Base-by-base conservation (phyloP, 1,140 invertebrate species). In the Drosophila arizonae region DNA sequence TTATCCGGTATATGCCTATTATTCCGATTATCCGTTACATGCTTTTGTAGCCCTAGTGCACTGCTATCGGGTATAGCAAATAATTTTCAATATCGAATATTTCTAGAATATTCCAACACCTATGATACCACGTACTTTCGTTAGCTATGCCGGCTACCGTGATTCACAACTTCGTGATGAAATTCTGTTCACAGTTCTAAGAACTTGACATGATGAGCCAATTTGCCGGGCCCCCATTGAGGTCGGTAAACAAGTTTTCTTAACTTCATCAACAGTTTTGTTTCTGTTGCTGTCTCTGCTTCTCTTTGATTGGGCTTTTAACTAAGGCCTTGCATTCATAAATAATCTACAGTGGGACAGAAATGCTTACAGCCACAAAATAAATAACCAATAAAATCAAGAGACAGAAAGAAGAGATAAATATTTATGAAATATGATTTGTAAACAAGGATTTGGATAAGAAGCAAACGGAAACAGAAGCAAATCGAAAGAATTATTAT, bases 151-250 rank as follows among this genome's bases (percentile, higher is more conserved):
- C 68, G 68, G 68, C 17, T 33, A 17, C 36, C 46, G 9, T 80
- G 77, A 85, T 76, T 85, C 81, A 85, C 67, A 41, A 11, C 54
- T 80, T 52, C 54, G 54, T 85, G 81, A 85, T 85, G 81, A 85
- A 85, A 86, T 85, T 77, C 48, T 54, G 51, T 50, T 50, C 17
- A 33, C 58, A 61, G 72, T 76, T 85, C 81, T 78, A 51, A 70
- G 81, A 85, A 85, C 60, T 72, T 65, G 70, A 67, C 70, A 68
- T 69, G 81, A 77, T 80, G 81, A 67, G 81, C 73, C 61, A 66
- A 77, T 73, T 65, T 68, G 76, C 10, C 68, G 51, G 33, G 62
- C 68, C 68, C 52, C 68, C 80, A 75, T 68, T 61, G 63, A 69
- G 50, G 64, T 36, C 52, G 30, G 77, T 85, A 85, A 85, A 86